Conservation (phyloP, 2,797 vertebrate species). For the Tamandua tetradactyla region DNA sequence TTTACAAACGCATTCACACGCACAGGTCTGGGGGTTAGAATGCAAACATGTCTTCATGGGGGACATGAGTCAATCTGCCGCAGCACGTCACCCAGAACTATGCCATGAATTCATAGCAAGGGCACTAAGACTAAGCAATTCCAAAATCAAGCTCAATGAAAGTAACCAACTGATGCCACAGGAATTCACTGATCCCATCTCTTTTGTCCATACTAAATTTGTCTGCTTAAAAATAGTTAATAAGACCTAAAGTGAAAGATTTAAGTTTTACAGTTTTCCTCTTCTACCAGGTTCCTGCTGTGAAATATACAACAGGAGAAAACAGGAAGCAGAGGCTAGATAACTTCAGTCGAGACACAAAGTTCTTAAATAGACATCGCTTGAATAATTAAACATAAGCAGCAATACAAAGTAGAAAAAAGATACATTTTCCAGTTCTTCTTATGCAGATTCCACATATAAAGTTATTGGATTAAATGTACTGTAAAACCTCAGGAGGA, state of each 20-base stretch:
- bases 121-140: background rate
- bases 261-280: background rate
- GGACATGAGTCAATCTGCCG: too few relatives aligned
- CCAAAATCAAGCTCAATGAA: background rate
- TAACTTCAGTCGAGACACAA: background rate
- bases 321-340: background rate
- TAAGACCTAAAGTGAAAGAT: background rate
- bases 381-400: constrained; percentile 52
- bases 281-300: background rate
- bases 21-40: too few relatives aligned
- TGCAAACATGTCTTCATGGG: too few relatives aligned
- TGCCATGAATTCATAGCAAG: background rate
- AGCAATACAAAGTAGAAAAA: constrained; percentile 34
- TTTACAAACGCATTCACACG: too few relatives aligned
- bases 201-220: background rate
- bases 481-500: constrained; percentile 1
- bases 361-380: background rate
- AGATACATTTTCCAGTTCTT: background rate
- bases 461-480: constrained; percentile 27
- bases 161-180: background rate
- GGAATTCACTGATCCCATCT: background rate
- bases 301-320: background rate
- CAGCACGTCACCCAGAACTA: background rate
- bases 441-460: background rate
- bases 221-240: background rate